Conservation (phyloP, 2,113 vertebrate species). For the Eulacestoma nigropectus region DNA sequence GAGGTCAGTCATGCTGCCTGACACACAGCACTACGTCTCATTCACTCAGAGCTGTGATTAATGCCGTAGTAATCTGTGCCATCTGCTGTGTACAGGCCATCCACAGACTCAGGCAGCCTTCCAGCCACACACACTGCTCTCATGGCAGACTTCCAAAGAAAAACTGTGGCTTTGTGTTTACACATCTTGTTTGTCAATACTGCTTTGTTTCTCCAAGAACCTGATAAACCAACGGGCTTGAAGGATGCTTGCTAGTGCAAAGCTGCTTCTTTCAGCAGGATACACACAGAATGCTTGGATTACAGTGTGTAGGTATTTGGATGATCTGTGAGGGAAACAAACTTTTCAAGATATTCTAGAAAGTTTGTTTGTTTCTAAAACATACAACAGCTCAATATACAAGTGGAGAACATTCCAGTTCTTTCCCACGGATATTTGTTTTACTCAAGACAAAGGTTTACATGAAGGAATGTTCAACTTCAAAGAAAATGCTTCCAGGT, state of each 20-base stretch:
- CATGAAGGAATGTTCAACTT: not conserved
- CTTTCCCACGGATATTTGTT: fast-evolving
- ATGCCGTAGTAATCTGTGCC: not conserved
- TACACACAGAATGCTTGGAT: not conserved
- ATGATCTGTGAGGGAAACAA: not conserved
- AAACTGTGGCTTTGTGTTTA: not conserved
- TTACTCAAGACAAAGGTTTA: not conserved
- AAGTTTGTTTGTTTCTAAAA: not conserved
- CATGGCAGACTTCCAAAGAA: not conserved
- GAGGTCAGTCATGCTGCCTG: not conserved
- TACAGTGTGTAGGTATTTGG: not conserved
- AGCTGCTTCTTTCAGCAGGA: not conserved
- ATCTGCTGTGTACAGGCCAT: not conserved
- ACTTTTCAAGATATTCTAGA: not conserved
- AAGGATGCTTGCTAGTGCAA: not conserved
- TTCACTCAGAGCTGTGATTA: not conserved
- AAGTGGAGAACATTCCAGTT: not conserved
- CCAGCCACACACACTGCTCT: not conserved
- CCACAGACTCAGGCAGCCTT: not conserved
- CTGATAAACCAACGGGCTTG: not conserved
- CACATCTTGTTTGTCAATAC: not conserved
- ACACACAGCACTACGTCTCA: not conserved
- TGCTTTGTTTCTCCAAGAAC: not conserved
- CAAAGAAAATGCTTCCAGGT: not conserved
- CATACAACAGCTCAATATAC: not conserved